phyloP scores from a whole-genome alignment of 2,888 invertebrate genomes.

The Periphyllus acericola region DNA sequence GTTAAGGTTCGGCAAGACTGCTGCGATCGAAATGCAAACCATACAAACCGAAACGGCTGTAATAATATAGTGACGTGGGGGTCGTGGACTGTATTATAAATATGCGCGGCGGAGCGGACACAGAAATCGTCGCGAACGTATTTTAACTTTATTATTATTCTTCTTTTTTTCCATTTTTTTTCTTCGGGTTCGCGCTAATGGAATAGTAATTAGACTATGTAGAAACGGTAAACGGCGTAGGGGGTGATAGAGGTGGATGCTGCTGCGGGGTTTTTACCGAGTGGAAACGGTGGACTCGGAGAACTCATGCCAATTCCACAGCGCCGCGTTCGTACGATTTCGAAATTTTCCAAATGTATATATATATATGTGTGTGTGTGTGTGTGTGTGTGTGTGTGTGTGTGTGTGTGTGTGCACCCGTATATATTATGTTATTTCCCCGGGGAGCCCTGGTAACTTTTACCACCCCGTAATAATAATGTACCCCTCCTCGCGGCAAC shows the following conservation, averaged over 20 bases:
- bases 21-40: no score
- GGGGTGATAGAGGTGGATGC: background rate
- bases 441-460: background rate
- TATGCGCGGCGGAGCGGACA: background rate
- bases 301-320: background rate
- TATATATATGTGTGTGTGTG: no score
- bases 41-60: background rate
- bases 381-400: no score
- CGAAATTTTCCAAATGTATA: no score
- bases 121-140: background rate
- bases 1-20: no score
- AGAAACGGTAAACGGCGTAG: background rate
- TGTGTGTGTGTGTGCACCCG: background rate
- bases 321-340: no score
- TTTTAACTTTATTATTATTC: background rate
- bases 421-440: background rate
- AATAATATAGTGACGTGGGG: background rate
- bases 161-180: background rate
- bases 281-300: background rate
- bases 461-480: background rate
- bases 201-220: slow-evolving; percentile 23
- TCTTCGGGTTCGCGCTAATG: background rate
- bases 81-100: background rate
- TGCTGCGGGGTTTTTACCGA: no score
- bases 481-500: background rate